phyloP scores from a whole-genome alignment of 1,140 invertebrate genomes.

The Camponotus pennsylvanicus region DNA sequence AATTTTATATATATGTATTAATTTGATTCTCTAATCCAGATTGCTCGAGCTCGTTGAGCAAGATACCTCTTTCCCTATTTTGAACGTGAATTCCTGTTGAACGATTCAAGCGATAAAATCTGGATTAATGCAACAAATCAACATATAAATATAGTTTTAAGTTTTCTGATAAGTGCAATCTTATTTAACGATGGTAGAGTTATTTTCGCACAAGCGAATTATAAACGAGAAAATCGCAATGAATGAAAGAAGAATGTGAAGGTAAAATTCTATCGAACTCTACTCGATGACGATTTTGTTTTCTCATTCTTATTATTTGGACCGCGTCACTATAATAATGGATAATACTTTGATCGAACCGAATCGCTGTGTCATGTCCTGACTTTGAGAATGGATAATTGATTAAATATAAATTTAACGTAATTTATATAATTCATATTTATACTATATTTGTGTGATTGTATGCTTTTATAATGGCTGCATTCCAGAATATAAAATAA shows the following conservation, averaged over 20 bases:
- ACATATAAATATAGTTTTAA: no score
- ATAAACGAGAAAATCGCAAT: slow-evolving; percentile 43
- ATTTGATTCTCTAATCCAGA: slow-evolving; percentile 68
- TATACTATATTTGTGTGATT: neutral
- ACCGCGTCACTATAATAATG: neutral
- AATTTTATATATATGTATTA: slow-evolving; percentile 16
- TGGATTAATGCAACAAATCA: no score
- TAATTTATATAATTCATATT: neutral
- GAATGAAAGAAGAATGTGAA: neutral
- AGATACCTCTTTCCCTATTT: no score
- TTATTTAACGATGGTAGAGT: no score
- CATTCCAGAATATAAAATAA: neutral
- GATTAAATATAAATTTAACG: neutral
- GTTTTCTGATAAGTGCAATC: no score
- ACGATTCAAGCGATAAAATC: no score
- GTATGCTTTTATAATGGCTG: neutral
- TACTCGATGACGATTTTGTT: neutral
- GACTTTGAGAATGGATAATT: neutral
- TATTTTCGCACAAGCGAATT: slow-evolving; percentile 27
- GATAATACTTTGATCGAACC: neutral
- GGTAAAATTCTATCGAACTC: neutral
- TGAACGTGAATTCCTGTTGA: no score
- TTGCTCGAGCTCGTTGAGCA: no score
- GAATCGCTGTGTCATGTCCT: neutral
- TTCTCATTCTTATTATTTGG: neutral